These are phyloP conservation scores for Cynopterus brachyotis DNA, from an alignment of 2,113 vertebrate genomes.

Conservation along the genomic window DNA sequence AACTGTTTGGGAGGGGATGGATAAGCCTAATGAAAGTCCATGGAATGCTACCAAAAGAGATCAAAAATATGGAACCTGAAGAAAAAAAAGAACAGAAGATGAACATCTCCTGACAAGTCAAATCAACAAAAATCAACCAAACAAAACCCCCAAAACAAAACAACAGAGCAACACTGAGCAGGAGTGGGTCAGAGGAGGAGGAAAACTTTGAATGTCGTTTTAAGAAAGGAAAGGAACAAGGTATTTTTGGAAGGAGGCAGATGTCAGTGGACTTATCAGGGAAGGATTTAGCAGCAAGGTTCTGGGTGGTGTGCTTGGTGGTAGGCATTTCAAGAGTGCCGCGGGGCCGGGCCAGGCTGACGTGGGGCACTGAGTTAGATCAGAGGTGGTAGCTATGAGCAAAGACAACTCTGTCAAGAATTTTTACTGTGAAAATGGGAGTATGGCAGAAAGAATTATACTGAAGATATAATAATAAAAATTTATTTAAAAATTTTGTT, in stretches of 20 bases:
- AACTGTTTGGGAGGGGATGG: background rate
- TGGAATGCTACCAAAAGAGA: background rate
- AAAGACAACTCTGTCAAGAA: background rate
- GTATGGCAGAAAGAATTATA: background rate
- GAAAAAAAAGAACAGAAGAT: background rate
- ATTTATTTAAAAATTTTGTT: background rate
- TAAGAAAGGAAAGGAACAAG: background rate
- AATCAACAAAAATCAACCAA: background rate
- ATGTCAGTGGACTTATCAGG: background rate
- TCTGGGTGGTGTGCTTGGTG: background rate
- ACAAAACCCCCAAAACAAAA: background rate
- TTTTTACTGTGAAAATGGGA: background rate
- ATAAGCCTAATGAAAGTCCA: background rate
- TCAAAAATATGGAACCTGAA: background rate
- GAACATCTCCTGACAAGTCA: background rate
- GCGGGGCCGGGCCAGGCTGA: background rate
- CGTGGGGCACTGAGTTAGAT: background rate
- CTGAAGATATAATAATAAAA: background rate
- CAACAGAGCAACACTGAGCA: background rate
- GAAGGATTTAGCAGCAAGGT: background rate
- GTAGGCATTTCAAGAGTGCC: background rate
- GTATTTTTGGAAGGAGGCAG: background rate
- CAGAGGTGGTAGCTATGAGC: background rate
- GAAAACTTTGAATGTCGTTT: background rate
- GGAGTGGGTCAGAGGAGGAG: background rate